Percentiles rank a stretch among this genome's conserved stretches.
Conservation (phyloP, 2,113 vertebrate genomes). For the Heloderma charlesbogerti region DNA sequence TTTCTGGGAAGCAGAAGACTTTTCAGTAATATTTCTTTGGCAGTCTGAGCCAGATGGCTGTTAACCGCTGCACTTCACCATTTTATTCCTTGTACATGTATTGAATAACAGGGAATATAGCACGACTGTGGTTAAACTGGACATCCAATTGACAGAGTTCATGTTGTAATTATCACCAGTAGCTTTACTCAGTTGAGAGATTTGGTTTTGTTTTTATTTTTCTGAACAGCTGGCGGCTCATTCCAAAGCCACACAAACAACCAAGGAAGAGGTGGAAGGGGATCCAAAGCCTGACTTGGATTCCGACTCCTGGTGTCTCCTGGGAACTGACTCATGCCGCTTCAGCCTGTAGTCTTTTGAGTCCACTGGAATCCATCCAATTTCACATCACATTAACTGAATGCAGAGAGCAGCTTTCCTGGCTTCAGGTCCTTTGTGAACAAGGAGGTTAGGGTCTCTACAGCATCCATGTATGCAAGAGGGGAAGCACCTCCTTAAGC, state of each 20-base stretch:
- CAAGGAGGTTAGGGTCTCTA: conserved; percentile 74
- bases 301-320: conserved; percentile 85
- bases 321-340: conserved; percentile 84
- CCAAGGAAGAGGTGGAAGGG: conserved; percentile 80
- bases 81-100: not conserved
- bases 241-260: conserved; percentile 81
- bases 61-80: not conserved
- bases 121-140: not conserved
- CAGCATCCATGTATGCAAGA: conserved; percentile 72
- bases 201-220: conserved; percentile 51
- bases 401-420: conserved; percentile 81
- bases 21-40: not conserved
- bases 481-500: conserved; percentile 65
- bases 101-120: not conserved
- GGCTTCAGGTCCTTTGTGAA: conserved; percentile 79
- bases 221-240: conserved; percentile 76
- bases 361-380: conserved; percentile 76
- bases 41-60: not conserved
- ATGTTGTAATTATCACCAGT: not conserved
- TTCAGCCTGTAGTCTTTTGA: conserved; percentile 82
- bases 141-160: not conserved
- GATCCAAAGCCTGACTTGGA: conserved; percentile 83
- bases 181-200: not conserved
- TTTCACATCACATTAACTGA: conserved; percentile 81
- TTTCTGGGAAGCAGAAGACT: not conserved